Base-by-base conservation (phyloP, 2,888 invertebrate genomes). In the Epistrophe grossulariae region DNA sequence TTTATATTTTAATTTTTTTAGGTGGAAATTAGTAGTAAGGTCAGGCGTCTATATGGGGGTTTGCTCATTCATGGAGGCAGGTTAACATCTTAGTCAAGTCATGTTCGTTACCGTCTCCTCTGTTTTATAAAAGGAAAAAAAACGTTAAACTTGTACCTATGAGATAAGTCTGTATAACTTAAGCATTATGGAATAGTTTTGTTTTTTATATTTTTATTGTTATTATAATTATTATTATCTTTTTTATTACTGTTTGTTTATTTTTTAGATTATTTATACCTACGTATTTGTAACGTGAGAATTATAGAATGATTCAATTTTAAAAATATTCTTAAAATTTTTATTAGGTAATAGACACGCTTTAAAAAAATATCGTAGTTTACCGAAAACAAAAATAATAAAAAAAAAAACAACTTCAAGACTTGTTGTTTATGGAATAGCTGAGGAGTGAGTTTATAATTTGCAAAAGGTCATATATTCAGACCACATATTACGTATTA, bases 21-120 rank as follows among this genome's bases (percentile, higher is more conserved):
- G 80, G 60, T 72, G 76, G 66, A 52, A 84, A 80, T 80, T 71
- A 80, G 72, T 76, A 60, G 76, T 84, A 80, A 84, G 84, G 84
- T 84, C 84, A 77, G 80, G 76, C 57, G 43, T 55, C 57, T 71
- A 43, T 66, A 74, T 74, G 19, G 43, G 19, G 43, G 38, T 45
- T 82, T 77, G 77, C 68, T 72, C 59, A 84, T 84, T 79, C 79
- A 79, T 50, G 13, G 48, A 35, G 48, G 48, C 31, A 66, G 13
- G 15, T 52, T 52, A 24, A 24, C 38, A 40, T 52, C 68, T 10
- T 64, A 79, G 70, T 60, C 74, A 50, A 35, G 57, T 66, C 43
- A 38, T 43, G 38, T 55, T 55, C 11, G 28, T 55, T 24, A 10
- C 52, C 55, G 62, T 45, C 50, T 38, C 50, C 38, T n/a, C n/a